A percentile compares a stretch with the other conserved stretches of the same genome.
Conservation (phyloP, 2,113 vertebrate species). For the Rhineura floridana region DNA sequence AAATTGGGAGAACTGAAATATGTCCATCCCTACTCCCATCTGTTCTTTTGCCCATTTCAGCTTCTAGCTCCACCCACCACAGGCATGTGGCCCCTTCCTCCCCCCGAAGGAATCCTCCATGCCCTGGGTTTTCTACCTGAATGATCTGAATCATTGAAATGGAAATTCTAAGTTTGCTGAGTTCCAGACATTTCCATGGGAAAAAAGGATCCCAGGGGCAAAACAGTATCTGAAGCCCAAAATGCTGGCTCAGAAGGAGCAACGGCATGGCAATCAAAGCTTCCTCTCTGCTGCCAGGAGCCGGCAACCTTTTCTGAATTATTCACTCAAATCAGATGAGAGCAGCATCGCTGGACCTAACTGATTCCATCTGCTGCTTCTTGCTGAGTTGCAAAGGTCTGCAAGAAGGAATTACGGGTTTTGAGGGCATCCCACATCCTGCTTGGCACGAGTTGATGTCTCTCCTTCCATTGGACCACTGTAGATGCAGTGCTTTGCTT, state of each 20-base stretch:
- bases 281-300: not conserved
- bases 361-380: constrained; percentile 26
- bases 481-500: too few relatives aligned
- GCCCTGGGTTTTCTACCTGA: not conserved
- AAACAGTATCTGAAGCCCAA: not conserved
- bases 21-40: too few relatives aligned
- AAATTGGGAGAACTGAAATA: too few relatives aligned
- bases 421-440: not conserved
- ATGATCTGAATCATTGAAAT: not conserved
- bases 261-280: not conserved
- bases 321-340: constrained; percentile 29
- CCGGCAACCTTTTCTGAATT: not conserved
- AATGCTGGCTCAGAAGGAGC: not conserved
- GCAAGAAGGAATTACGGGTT: not conserved
- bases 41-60: too few relatives aligned
- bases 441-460: not conserved
- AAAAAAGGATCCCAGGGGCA: not conserved
- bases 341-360: not conserved
- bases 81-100: too few relatives aligned
- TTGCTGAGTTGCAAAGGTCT: constrained; percentile 3
- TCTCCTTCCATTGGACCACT: rapidly evolving
- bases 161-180: not conserved
- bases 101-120: rapidly evolving
- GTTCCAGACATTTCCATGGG: too few relatives aligned
- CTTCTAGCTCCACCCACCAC: too few relatives aligned